Base-by-base conservation (phyloP, 2,113 vertebrate species). In the Lepus europaeus region DNA sequence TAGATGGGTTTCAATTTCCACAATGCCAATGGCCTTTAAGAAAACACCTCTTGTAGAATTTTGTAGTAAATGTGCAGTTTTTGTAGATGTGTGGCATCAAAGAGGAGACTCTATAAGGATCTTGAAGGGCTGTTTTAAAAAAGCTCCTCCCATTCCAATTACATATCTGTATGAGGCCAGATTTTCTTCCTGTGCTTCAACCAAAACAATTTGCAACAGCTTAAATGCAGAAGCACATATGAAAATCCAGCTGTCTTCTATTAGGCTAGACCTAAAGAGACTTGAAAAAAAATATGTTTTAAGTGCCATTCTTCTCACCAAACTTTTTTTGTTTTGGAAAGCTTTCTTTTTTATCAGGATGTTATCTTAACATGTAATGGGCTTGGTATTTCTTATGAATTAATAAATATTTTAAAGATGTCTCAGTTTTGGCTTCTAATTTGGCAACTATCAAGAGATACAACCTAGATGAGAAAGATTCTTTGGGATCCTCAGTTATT, bases 241-340 rank as follows among this genome's bases (percentile, higher is more conserved):
- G 49, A 91, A 91, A 95, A 91, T 82, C 51, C 45, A 91, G 45
- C 73, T 81, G 53, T 82, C 23, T 91, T 95, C 64, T 89, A 49
- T 89, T 86, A 86, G 78, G 13, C 56, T 29, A 95, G 20, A 82
- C 27, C 73, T 81, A 77, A 89, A 83, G 27, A 91, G 45, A 93
- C 39, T 86, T 89, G n/a, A 22, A 89, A 84, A 95, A 92, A 69
- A 80, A 22, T 59, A 19, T 17, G 20, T 59, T 59, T 16, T 17
- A 59, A 59, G 56, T 19, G 19, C 56, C 56, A 20, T 59, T 59
- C 56, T 93, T 76, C 25, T 76, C 59, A 84, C 12, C 16, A 31
- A 36, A 90, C n/a, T 74, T 59, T 45, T 70, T 86, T 88, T 84
- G 51, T 68, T 79, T 90, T 93, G 39, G 56, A 79, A 93, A 90